These are phyloP conservation scores for Labrus mixtus DNA, from an alignment of 2,113 vertebrate species.

Conservation along the genomic window DNA sequence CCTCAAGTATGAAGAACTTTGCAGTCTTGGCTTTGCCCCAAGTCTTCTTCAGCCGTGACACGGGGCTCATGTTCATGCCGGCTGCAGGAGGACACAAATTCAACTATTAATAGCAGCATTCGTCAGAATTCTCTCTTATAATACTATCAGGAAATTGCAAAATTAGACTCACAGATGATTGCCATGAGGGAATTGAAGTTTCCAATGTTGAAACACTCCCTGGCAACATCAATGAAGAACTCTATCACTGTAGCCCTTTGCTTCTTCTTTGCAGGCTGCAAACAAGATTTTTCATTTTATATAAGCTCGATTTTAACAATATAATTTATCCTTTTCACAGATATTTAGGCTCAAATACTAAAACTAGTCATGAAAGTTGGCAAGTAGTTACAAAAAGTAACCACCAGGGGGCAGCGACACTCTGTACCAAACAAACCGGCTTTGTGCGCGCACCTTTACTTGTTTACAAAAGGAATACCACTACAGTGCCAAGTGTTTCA, in stretches of 20 bases:
- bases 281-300: neutral
- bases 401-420: slow-evolving; percentile 48
- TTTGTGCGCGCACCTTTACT: neutral
- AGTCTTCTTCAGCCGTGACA: slow-evolving; percentile 95
- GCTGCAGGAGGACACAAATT: slow-evolving; percentile 71
- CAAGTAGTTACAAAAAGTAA: slow-evolving; percentile 4
- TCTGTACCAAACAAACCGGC: neutral
- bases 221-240: slow-evolving; percentile 95
- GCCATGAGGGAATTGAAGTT: slow-evolving; percentile 98
- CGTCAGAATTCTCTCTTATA: neutral
- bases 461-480: neutral
- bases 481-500: neutral
- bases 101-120: neutral
- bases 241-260: slow-evolving; percentile 93
- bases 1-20: slow-evolving; percentile 97
- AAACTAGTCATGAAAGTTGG: neutral
- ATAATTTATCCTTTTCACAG: neutral
- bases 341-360: neutral
- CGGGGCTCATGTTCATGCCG: slow-evolving; percentile 97
- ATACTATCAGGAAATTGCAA: neutral
- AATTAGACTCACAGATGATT: slow-evolving; percentile 91
- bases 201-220: slow-evolving; percentile 96
- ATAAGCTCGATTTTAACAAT: neutral
- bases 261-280: slow-evolving; percentile 94
- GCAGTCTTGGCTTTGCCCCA: slow-evolving; percentile 97